Evolutionary conservation across 2,888 invertebrate species (phyloP).

Genomic region (Apamea anceps): DNA sequence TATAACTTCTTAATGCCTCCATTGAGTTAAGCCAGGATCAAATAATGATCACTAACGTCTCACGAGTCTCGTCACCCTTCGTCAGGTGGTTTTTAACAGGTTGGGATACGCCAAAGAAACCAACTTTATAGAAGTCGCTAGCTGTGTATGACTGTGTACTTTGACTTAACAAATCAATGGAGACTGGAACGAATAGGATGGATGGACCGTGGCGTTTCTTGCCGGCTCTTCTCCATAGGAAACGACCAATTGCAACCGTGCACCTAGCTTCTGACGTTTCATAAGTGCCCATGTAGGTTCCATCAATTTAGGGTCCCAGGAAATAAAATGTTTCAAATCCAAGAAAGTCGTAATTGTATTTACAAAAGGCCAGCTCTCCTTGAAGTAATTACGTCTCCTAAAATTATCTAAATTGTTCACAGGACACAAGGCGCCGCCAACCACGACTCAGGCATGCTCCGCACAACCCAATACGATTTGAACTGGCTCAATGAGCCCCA

Average conservation of each 20-base stretch:
- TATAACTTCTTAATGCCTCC: neutral
- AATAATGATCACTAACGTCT: neutral
- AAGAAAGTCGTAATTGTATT: no score
- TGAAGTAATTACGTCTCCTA: neutral
- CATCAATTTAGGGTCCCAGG: no score
- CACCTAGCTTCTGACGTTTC: no score
- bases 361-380: no score
- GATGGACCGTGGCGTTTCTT: no score
- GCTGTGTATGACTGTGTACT: no score
- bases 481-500: conserved; percentile 98
- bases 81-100: neutral
- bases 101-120: neutral
- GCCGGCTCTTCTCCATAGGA: no score
- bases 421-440: conserved; percentile 85
- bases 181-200: no score
- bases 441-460: conserved; percentile 88
- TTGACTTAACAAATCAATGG: no score
- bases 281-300: no score
- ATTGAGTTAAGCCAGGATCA: neutral
- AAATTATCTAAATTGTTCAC: conserved; percentile 4
- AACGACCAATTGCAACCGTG: no score
- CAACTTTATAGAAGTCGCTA: neutral
- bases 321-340: no score
- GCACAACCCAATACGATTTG: conserved; percentile 95
- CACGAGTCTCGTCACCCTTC: neutral